Evolutionary conservation across 2,888 invertebrate genomes (phyloP), one percentile per base, ranked within the genome.

Genomic region (Melieria picta): DNA sequence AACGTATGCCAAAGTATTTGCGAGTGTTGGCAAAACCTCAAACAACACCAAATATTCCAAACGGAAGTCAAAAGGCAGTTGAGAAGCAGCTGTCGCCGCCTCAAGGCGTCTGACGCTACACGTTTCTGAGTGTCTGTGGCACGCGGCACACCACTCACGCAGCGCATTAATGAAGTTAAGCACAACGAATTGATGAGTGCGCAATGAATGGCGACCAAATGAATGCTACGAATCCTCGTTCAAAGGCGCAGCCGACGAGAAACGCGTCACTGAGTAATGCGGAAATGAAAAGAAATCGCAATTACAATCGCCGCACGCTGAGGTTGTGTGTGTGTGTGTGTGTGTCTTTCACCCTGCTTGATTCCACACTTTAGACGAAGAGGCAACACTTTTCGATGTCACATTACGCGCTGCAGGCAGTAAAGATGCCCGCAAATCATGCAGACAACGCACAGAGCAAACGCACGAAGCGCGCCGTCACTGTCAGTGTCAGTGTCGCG

Each of bases 131-230:
- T 63, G 48, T 11, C 11, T 16, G 45, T 48, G 7, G 10, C 13
- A 9, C 13, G 5, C 43, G 46, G 13, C 2, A n/a, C 16, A n/a
- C 11, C 10, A 10, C 5, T 16, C 61, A 10, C 60, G 48, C 45
- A 4, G 61, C 11, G 50, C 30, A 61, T 50, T 52, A 16, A 48
- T 57, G 47, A 63, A 57, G 10, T 48, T 58, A 42, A 48, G 52
- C 47, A 46, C 13, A 16, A 5, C 9, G 47, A 55, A 58, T 48
- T 46, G 13, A 69, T 56, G 63, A 13, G n/a, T 30, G 10, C 6
- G 10, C 46, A 9, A 43, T 63, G 63, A 69, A 64, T 63, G 56
- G 69, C 63, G 55, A 58, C 42, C 56, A 63, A 64, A 69, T 62
- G 62, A 69, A 61, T 69, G 11, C 50, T n/a, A 48, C 46, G 30